Base-by-base conservation (phyloP, 2,888 invertebrate genomes). In the Trissoscelio sp. region DNA sequence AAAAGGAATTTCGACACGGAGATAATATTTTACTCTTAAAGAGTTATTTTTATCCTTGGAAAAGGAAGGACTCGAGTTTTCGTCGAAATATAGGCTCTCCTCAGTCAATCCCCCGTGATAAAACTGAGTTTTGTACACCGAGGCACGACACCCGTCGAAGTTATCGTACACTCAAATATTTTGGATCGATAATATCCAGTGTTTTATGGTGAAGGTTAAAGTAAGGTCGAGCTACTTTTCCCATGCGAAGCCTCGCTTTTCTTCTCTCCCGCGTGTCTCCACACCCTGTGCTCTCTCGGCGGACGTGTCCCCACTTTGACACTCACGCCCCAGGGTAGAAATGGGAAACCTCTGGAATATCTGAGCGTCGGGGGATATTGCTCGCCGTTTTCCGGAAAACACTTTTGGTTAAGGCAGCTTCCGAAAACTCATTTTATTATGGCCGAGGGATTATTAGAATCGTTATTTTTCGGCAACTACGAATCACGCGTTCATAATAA, bases 181-280 rank as follows among this genome's bases (percentile, higher is more conserved):
- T 85, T 85, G 86, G 87, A 87, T 88, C 87, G 87, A 88, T 87
- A 85, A 86, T 86, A 88, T 87, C 86, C 85, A 85, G 82, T 85
- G 85, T 86, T 86, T 86, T 85, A 86, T 87, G 84, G 85, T 85
- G 87, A 87, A 86, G 86, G 86, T 87, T 87, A 85, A 85, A 84
- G 79, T 85, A 87, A 87, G 87, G 87, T 87, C 86, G 87, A 86
- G 85, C 83, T 82, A 87, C 87, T 87, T 85, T 80, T 86, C 85
- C 84, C 85, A 85, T 86, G 83, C 85, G 86, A 84, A 87, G 83
- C 28, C 48, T 51, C 51, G 31, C 58, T 85, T 86, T 85, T 83
- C 86, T 86, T 84, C 83, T 84, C 84, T 86, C 83, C 83, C 82
- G 72, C 79, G 78, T 83, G 85, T 83, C 80, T 78, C 66, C 55